These are phyloP conservation scores for Melopsittacus undulatus DNA, from an alignment of 2,797 vertebrate species.

Conservation along the genomic window DNA sequence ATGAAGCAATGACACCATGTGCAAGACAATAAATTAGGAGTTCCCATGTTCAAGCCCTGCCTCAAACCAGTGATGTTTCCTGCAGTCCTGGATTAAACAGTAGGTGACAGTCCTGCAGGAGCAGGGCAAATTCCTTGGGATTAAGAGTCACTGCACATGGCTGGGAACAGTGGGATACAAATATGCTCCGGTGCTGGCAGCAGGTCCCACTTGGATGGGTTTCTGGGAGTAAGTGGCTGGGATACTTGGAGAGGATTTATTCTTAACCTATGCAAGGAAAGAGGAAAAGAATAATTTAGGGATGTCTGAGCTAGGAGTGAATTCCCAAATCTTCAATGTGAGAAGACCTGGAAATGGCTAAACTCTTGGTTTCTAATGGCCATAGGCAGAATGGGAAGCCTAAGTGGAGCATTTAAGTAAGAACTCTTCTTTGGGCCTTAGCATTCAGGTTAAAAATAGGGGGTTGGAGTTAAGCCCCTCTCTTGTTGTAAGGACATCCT, in stretches of 20 bases:
- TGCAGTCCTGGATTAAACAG: neutral
- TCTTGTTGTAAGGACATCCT: too few species aligned
- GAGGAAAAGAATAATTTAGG: neutral
- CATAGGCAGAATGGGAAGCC: neutral
- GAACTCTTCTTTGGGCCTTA: neutral
- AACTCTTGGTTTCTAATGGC: neutral
- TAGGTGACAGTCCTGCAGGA: neutral
- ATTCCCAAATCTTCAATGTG: neutral
- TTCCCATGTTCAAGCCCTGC: neutral
- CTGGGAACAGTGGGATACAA: neutral
- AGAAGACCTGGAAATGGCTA: neutral
- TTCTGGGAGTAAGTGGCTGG: neutral
- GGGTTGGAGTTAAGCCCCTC: neutral
- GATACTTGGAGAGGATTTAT: neutral
- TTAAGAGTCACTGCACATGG: neutral
- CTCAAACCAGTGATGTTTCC: neutral
- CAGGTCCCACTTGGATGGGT: neutral
- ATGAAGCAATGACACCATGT: constrained; percentile 33
- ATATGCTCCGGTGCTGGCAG: neutral
- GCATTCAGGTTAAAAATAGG: neutral
- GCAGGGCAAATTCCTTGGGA: neutral
- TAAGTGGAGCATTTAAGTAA: neutral
- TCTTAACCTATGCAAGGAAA: neutral
- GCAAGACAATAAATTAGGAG: constrained; percentile 23
- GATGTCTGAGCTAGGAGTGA: neutral